Evolutionary conservation across 2,797 vertebrate species (phyloP).

Genomic region (Poecilia picta): DNA sequence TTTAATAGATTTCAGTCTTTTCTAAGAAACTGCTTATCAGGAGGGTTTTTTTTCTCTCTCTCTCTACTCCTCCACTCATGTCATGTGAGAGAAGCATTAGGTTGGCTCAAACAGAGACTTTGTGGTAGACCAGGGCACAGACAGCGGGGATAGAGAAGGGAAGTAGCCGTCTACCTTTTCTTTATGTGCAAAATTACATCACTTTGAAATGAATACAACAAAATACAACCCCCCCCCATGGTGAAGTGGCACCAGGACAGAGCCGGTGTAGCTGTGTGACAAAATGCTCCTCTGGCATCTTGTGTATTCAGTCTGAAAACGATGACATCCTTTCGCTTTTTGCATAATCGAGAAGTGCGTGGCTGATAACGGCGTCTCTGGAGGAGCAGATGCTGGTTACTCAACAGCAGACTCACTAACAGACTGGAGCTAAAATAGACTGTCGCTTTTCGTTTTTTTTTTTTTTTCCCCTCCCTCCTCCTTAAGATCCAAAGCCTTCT

Average conservation of each 20-base stretch:
- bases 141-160: constrained; percentile 57
- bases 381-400: constrained; percentile 76
- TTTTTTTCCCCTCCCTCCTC: constrained; percentile 55
- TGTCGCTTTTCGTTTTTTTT: constrained; percentile 59
- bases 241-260: background rate
- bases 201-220: constrained; percentile 16
- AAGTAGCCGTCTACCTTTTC: constrained; percentile 55
- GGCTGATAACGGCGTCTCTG: constrained; percentile 68
- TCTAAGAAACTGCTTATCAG: constrained; percentile 1
- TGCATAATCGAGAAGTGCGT: constrained; percentile 70
- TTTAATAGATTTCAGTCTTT: constrained; percentile 17
- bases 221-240: background rate
- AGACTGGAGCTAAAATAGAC: constrained; percentile 78
- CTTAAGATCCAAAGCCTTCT: constrained; percentile 71
- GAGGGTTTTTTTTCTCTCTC: constrained; percentile 6
- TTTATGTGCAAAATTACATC: constrained; percentile 40
- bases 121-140: constrained; percentile 65
- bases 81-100: constrained; percentile 53
- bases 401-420: constrained; percentile 79
- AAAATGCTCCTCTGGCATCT: constrained; percentile 44
- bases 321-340: constrained; percentile 56
- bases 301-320: constrained; percentile 69
- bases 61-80: constrained; percentile 14
- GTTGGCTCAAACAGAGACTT: constrained; percentile 35
- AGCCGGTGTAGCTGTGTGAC: background rate